Evolutionary conservation across 2,113 vertebrate species (phyloP).

Genomic region (Elachura formosa): DNA sequence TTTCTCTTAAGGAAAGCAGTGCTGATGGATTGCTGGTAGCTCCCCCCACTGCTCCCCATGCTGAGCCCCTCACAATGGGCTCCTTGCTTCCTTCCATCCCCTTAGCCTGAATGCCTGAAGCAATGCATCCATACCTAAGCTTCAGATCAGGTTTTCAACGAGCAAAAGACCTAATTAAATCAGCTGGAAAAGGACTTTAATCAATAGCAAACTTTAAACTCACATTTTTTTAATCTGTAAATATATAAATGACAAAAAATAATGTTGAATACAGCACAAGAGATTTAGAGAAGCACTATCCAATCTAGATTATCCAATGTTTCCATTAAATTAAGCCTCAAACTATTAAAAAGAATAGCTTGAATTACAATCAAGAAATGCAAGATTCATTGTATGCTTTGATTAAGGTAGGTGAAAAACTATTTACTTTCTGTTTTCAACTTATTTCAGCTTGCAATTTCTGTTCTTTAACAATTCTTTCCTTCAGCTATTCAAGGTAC

Average conservation of each 20-base stretch:
- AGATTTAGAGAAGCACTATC: not conserved
- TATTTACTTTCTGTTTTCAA: not conserved
- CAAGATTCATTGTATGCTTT: not conserved
- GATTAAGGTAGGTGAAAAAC: not conserved
- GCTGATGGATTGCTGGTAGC: not conserved
- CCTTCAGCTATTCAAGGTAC: not conserved
- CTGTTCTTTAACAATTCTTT: not conserved
- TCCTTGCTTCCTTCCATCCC: slow-evolving; percentile 7
- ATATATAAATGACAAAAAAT: slow-evolving; percentile 32
- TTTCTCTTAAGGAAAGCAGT: not conserved
- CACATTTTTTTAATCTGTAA: slow-evolving; percentile 35
- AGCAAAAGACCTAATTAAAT: slow-evolving; percentile 56
- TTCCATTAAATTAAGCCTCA: slow-evolving; percentile 5
- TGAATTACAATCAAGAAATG: slow-evolving; percentile 20
- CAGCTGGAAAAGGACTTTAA: slow-evolving; percentile 36
- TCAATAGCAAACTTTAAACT: slow-evolving; percentile 41
- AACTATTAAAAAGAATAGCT: not conserved
- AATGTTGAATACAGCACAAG: not conserved
- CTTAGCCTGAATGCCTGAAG: slow-evolving; percentile 22
- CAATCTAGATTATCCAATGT: not conserved
- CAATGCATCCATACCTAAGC: not conserved
- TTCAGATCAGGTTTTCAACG: slow-evolving; percentile 38
- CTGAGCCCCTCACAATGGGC: not conserved
- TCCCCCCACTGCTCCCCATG: not conserved
- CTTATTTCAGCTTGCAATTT: not conserved